Base-by-base conservation (phyloP, 30 jellyfish, hydroid and myxozoan species). In the Rhopilema esculentum region DNA sequence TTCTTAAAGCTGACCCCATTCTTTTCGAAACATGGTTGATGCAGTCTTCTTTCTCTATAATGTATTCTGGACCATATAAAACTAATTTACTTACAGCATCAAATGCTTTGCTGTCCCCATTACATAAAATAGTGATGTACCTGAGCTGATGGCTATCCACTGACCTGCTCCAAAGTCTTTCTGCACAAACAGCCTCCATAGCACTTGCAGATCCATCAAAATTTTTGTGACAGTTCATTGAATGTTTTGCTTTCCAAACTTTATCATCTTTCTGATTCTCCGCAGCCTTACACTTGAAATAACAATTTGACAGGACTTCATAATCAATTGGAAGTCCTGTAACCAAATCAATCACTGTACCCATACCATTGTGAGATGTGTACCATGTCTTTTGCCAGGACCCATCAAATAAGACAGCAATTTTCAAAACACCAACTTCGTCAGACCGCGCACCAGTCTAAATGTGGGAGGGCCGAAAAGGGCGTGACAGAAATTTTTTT, bases 91-190 rank as follows among this genome's bases (percentile, higher is more conserved):
- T n/a, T n/a, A n/a, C n/a, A n/a, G n/a, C n/a, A n/a, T n/a, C n/a
- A n/a, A n/a, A n/a, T n/a, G n/a, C 73, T 30, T 82, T 82, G 84
- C 84, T 64, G 75, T 82, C 91, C 16, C 91, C 91, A 82, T 82
- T 86, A 82, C 74, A 65, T 4, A 82, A 25, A 12, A 79, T 65
- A 1, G 91, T 67, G 7, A 86, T 82, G 62, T 82, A 82, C 32
- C 74, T 28, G n/a, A 82, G 50, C 72, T 66, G 31, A 70, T 0
- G 7, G 1, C 30, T 30, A 1, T 8, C 30, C 8, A 57, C 70
- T 8, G 91, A 65, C 22, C 85, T 61, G 31, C 27, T 16, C 90
- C 90, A 80, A 1, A 80, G 67, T 19, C 82, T 18, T 26, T 0
- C 29, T 22, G 92, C 92, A 69, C 78, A 29, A 7, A 69, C 92